Evolutionary conservation across 1,140 invertebrate species (phyloP), one percentile per base, ranked within the genome.

Genomic region (Philotrypesis tridentata): DNA sequence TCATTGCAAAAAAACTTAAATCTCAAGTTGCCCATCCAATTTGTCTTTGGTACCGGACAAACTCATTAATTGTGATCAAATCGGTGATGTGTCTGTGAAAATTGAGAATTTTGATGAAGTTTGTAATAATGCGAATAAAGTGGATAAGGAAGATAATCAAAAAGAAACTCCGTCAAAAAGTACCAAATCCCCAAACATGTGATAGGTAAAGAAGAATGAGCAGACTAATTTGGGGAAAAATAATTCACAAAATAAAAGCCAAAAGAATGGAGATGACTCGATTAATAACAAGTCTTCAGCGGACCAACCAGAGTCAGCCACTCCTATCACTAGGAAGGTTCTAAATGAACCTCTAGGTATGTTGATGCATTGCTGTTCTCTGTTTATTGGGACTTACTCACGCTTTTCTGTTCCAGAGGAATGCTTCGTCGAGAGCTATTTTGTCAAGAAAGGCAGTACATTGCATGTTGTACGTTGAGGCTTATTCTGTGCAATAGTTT

Each of bases 21-120:
- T 91, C 79, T 91, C 90, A 9, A 91, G 90, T 71, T 91, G 90
- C 67, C 88, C 88, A 0, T 89, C 91, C 7, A 91, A 91, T 85
- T 85, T 91, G 31, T 87, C 87, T 61, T 74, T 90, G 27, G 89
- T 90, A 12, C 89, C 91, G 11, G 89, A 92, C 73, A 89, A 92
- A 74, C 67, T 92, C 7, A 85, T 31, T 14, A 89, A 92, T 79
- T 92, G 89, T 79, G 88, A 91, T 86, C 86, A 89, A 60, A 90
- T 91, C 75, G 87, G 89, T 11, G 91, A 90, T 23, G 90, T 92
- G 37, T 92, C 89, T 5, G 91, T 92, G 0, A 92, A 92, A 65
- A 89, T 92, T 71, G 90, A 92, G 75, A 88, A 85, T 73, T 89
- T 86, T 2, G 90, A 91, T 67, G 89, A 91, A 48, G 84, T 87